Evolutionary conservation across 2,888 invertebrate genomes (phyloP), one percentile per base, ranked within the genome.

Genomic region (Drosophila conformis): DNA sequence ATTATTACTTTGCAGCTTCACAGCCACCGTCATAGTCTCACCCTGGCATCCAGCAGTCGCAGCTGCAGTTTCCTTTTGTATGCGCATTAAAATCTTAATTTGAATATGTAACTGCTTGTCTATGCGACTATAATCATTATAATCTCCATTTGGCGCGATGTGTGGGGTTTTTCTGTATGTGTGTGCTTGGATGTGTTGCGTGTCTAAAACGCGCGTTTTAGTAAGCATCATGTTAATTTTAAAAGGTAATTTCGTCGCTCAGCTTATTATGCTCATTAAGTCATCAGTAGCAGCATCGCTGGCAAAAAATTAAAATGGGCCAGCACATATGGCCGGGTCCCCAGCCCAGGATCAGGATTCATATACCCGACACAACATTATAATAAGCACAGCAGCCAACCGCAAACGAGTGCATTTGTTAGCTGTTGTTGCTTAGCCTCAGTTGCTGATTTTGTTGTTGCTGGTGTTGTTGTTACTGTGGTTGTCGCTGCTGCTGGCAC

Each of bases 231-330:
- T 89, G 83, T 86, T 88, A 88, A 87, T 90, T 87, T 87, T 81
- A 90, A 87, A 86, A 87, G 90, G 87, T 90, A 87, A 87, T 87
- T 87, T 87, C 71, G 87, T 87, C 78, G 77, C 69, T 86, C 81
- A 83, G 90, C 90, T 90, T 83, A 87, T 87, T 88, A 87, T 87
- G 80, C 87, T 87, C 87, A 87, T 87, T 87, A 90, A 87, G 87
- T 90, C 87, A 87, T 87, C 90, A 88, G 78, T 73, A 65, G 56
- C 62, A 59, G 51, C 40, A 57, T 25, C 8, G n/a, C 53, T 18
- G 25, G 40, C 11, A 53, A 10, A 15, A 11, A 60, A 69, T 65
- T 72, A 72, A 82, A 74, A 77, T 72, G 63, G 54, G 54, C 54
- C 75, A 70, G 69, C 57, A 52, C 72, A 61, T 49, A 69, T 60